These are phyloP conservation scores for Python bivittatus DNA, from an alignment of 2,113 vertebrate species.

Conservation along the genomic window DNA sequence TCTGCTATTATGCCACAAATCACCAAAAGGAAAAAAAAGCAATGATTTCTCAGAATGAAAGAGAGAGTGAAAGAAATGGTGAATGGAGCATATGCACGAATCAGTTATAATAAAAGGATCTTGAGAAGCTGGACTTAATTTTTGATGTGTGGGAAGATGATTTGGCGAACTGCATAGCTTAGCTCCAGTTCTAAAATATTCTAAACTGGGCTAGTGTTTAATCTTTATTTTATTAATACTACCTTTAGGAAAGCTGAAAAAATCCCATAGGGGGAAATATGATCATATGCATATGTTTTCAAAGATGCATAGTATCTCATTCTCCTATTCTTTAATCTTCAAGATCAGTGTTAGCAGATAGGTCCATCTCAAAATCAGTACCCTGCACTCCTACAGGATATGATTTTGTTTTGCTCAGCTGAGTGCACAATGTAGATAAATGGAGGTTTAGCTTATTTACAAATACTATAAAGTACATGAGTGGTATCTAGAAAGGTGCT, in stretches of 20 bases:
- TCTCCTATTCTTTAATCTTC: background rate
- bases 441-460: too few species aligned
- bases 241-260: background rate
- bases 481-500: background rate
- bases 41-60: background rate
- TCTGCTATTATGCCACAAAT: background rate
- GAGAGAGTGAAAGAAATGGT: background rate
- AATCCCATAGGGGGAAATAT: background rate
- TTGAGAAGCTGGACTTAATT: conserved; percentile 4
- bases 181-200: background rate
- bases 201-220: background rate
- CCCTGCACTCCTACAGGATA: background rate
- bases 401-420: background rate
- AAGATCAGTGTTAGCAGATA: background rate
- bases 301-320: background rate
- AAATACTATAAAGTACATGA: background rate
- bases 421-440: background rate
- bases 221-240: background rate
- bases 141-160: background rate
- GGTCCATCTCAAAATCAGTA: background rate
- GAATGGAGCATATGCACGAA: background rate
- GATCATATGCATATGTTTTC: background rate
- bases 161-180: background rate
- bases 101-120: conserved; percentile 15
- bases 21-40: background rate